These are phyloP conservation scores for Meteorus sp. DNA, from an alignment of 1,140 invertebrate species.

Conservation along the genomic window DNA sequence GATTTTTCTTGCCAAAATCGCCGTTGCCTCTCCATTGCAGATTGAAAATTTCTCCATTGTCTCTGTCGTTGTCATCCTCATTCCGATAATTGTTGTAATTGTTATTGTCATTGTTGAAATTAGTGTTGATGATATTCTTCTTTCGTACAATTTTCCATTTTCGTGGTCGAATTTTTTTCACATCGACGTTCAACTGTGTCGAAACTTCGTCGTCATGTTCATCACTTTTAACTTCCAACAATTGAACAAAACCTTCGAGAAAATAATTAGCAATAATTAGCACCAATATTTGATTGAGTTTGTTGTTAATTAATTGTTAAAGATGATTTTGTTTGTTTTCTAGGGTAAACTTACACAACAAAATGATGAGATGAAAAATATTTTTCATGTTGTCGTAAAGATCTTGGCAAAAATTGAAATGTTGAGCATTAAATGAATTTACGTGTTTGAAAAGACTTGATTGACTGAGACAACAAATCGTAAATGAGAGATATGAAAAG, in stretches of 20 bases:
- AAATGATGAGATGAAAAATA: too few relatives aligned
- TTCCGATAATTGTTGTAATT: not conserved
- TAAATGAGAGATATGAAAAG: constrained; percentile 11
- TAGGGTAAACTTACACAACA: too few relatives aligned
- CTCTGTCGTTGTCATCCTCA: not conserved
- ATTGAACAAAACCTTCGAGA: constrained; percentile 12
- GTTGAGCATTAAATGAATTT: too few relatives aligned
- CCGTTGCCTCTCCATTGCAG: constrained; percentile 16
- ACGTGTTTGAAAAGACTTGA: too few relatives aligned
- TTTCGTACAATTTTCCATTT: too few relatives aligned
- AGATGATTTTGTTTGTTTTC: too few relatives aligned
- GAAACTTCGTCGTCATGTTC: not conserved
- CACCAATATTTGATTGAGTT: constrained; percentile 2
- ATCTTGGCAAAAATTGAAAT: too few relatives aligned
- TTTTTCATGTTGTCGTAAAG: too few relatives aligned
- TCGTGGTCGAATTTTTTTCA: not conserved
- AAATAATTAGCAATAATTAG: not conserved
- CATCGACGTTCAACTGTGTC: not conserved
- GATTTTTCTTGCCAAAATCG: constrained; percentile 8
- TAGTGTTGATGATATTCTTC: constrained; percentile 2
- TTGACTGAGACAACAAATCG: too few relatives aligned
- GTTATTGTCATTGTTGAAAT: not conserved
- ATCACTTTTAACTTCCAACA: constrained; percentile 4
- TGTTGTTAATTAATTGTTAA: not conserved
- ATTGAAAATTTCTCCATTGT: not conserved